Base-by-base conservation (phyloP, 2,888 invertebrate genomes). In the Congeria kusceri region DNA sequence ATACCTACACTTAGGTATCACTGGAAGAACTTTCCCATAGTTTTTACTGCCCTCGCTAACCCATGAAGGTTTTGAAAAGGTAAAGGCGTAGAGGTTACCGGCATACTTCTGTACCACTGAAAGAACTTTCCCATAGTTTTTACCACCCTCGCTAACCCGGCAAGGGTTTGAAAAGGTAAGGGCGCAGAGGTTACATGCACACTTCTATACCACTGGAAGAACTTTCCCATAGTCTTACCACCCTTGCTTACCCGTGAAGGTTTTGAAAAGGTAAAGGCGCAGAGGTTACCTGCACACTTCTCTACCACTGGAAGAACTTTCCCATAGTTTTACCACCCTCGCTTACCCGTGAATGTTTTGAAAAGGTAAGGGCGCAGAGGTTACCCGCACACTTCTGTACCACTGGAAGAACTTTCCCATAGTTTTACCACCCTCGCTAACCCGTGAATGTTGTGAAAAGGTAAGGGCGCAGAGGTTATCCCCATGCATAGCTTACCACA, bases 81-180 rank as follows among this genome's bases (percentile, higher is more conserved):
- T 78, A 66, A 59, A 32, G 5, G 11, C 11, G 4, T 32, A n/a
- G n/a, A 95, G 94, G 97, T 98, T 29, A 98, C 98, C 29, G 98
- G 98, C 93, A 96, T 97, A 92, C 96, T 97, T 94, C 95, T 98
- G 72, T 98, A 97, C 93, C 98, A 98, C 92, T 98, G 98, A 98
- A 97, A 97, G 94, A 97, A 97, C 77, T 98, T 98, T 94, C 98
- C 98, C 39, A 97, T 98, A 90, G 87, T 93, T 44, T n/a, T 91
- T 95, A 27, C 95, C 95, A 25, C 92, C 93, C 13, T 94, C 94
- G 1, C 91, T 94, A 46, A 90, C 91, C 68, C 69, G 73, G 15
- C 66, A 70, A n/a, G 83, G 70, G 29, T 47, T 65, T 11, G 74
- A 78, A 32, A 70, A 78, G 74, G 78, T 78, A 65, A n/a, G n/a